These are phyloP conservation scores for Clupea harengus DNA, from an alignment of 2,113 vertebrate species.

Conservation along the genomic window DNA sequence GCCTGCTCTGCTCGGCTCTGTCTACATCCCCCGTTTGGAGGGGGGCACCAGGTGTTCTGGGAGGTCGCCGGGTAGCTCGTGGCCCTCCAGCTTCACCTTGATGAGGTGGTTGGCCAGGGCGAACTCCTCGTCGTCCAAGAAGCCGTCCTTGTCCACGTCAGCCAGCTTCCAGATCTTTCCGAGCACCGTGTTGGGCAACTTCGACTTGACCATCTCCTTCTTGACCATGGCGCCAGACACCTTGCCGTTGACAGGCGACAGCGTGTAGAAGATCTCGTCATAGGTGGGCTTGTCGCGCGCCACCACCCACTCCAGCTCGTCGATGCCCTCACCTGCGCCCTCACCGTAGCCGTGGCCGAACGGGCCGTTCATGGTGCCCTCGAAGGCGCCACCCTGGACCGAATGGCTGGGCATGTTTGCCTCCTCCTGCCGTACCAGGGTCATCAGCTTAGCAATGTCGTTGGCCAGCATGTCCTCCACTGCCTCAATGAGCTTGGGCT, in stretches of 20 bases:
- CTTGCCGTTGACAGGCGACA: slow-evolving; percentile 78
- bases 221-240: slow-evolving; percentile 78
- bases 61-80: slow-evolving; percentile 74
- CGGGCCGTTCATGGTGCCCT: slow-evolving; percentile 76
- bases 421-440: slow-evolving; percentile 78
- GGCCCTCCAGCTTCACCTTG: slow-evolving; percentile 70
- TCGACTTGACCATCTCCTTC: slow-evolving; percentile 82
- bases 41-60: slow-evolving; percentile 75
- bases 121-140: slow-evolving; percentile 64
- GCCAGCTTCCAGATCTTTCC: slow-evolving; percentile 77
- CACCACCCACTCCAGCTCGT: slow-evolving; percentile 79
- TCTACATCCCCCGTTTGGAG: slow-evolving; percentile 64
- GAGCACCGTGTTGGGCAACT: slow-evolving; percentile 73
- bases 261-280: slow-evolving; percentile 80
- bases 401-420: slow-evolving; percentile 67
- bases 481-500: slow-evolving; percentile 73
- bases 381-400: slow-evolving; percentile 77
- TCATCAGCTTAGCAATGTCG: slow-evolving; percentile 79
- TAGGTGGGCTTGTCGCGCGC: slow-evolving; percentile 77
- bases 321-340: slow-evolving; percentile 77
- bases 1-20: neutral
- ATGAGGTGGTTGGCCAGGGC: slow-evolving; percentile 58
- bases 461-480: slow-evolving; percentile 79
- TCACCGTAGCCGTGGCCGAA: slow-evolving; percentile 79
- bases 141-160: slow-evolving; percentile 75